These are phyloP conservation scores for Ceratina australensis DNA, from an alignment of 1,140 invertebrate genomes.

Conservation along the genomic window DNA sequence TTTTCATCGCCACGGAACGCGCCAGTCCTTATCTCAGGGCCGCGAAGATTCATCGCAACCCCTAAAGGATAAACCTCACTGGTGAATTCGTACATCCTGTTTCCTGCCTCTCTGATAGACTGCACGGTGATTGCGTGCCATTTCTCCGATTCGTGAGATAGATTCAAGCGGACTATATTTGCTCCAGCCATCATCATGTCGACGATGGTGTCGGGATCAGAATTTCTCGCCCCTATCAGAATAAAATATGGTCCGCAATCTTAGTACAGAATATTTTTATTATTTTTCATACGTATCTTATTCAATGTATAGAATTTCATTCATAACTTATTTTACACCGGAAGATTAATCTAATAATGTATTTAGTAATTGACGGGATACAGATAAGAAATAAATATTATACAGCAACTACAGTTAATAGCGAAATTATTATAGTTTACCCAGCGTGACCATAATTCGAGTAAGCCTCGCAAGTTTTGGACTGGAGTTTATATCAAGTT, in stretches of 20 bases:
- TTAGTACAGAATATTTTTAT: neutral
- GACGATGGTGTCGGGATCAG: slow-evolving; percentile 40
- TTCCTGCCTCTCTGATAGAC: slow-evolving; percentile 47
- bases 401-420: neutral
- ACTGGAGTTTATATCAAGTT: slow-evolving; percentile 53
- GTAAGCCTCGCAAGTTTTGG: slow-evolving; percentile 51
- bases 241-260: neutral
- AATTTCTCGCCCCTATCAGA: slow-evolving; percentile 44
- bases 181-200: slow-evolving; percentile 52
- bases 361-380: too few species aligned
- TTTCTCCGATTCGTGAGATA: slow-evolving; percentile 54
- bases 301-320: too few species aligned
- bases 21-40: slow-evolving; percentile 77
- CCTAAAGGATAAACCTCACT: slow-evolving; percentile 68
- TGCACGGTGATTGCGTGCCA: slow-evolving; percentile 51
- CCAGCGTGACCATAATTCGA: slow-evolving; percentile 55
- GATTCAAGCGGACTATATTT: slow-evolving; percentile 58
- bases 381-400: neutral
- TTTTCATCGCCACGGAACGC: slow-evolving; percentile 62
- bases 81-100: slow-evolving; percentile 30
- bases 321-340: too few species aligned
- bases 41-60: slow-evolving; percentile 75
- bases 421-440: slow-evolving; percentile 17
- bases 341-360: too few species aligned
- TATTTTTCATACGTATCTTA: too few species aligned